Evolutionary conservation across 2,113 vertebrate genomes (phyloP), one percentile per base, ranked within the genome.

Genomic region (Pyxicephalus adspersus): DNA sequence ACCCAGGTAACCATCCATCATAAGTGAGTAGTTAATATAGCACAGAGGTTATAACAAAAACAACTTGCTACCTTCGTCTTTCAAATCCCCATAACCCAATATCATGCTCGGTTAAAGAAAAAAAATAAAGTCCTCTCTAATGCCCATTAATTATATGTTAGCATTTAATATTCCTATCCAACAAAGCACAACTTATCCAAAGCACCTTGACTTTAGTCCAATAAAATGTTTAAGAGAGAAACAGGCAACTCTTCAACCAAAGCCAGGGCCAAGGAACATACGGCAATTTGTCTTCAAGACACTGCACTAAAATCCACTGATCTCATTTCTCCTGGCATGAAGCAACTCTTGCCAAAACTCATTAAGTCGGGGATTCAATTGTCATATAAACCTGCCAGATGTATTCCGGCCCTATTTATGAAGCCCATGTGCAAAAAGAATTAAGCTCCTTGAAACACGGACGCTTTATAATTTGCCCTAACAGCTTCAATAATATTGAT

Each of bases 401-500:
- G 45, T 52, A 74, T 64, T 55, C 68, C 58, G 55, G 64, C 60
- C 58, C 31, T 74, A 73, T 64, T 73, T 81, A 81, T 81, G 60
- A 74, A 54, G 70, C 51, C 55, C 79, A 73, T 72, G 25, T 73
- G 79, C 68, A 57, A 55, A 81, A 73, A 25, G 51, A 31, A 73
- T 82, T 75, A 65, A 22, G 80, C 61, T 57, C 18, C 70, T 38
- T 65, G 50, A 82, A 66, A 82, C 50, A 75, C 19, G 60, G 61
- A 23, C 20, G 71, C 61, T 66, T 74, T 81, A 75, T 55, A 74
- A 74, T 74, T 75, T 82, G 60, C 80, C 54, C 31, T 65, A 66
- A 82, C 61, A 58, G 71, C 71, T 75, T 82, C 8, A 82, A 75
- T 75, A 82, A 82, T 82, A 82, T 82, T 82, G 80, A 75, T 82